phyloP scores from a whole-genome alignment of 2,888 invertebrate genomes.

The Drosophila setosimentum region DNA sequence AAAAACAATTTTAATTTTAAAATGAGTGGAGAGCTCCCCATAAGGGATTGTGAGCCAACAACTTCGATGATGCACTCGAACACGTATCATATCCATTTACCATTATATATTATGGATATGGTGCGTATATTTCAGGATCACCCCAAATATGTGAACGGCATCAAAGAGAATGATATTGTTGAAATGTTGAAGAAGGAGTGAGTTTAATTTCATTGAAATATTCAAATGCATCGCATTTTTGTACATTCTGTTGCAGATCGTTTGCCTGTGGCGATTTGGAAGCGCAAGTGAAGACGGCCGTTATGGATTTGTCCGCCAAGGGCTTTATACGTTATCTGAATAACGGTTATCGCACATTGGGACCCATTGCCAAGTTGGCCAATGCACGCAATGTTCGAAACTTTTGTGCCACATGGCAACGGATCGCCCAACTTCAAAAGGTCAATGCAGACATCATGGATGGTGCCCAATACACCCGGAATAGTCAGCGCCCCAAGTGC shows the following conservation, averaged over 20 bases:
- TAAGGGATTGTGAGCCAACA: constrained; percentile 74
- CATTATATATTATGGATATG: constrained; percentile 83
- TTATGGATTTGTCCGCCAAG: constrained; percentile 72
- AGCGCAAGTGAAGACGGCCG: constrained; percentile 82
- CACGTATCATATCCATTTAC: constrained; percentile 80
- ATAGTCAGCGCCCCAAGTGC: constrained; percentile 34
- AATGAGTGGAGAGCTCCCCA: constrained; percentile 62
- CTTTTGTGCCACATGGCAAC: constrained; percentile 78
- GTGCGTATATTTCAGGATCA: constrained; percentile 83
- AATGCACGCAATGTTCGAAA: constrained; percentile 79
- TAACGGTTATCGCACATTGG: constrained; percentile 83
- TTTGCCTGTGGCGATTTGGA: constrained; percentile 82
- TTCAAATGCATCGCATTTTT: background rate
- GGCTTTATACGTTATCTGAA: constrained; percentile 79
- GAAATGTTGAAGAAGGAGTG: constrained; percentile 82
- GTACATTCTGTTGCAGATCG: constrained; percentile 53
- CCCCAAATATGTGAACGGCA: constrained; percentile 78
- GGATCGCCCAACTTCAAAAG: constrained; percentile 76
- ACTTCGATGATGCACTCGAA: constrained; percentile 74
- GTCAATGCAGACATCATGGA: constrained; percentile 59
- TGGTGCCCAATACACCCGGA: constrained; percentile 12
- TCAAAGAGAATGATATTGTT: constrained; percentile 78
- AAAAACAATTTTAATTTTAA: constrained; percentile 10
- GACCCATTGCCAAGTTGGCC: constrained; percentile 83
- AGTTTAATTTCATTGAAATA: constrained; percentile 33